phyloP scores from a whole-genome alignment of 2,888 invertebrate genomes.

The Eupeodes luniger region DNA sequence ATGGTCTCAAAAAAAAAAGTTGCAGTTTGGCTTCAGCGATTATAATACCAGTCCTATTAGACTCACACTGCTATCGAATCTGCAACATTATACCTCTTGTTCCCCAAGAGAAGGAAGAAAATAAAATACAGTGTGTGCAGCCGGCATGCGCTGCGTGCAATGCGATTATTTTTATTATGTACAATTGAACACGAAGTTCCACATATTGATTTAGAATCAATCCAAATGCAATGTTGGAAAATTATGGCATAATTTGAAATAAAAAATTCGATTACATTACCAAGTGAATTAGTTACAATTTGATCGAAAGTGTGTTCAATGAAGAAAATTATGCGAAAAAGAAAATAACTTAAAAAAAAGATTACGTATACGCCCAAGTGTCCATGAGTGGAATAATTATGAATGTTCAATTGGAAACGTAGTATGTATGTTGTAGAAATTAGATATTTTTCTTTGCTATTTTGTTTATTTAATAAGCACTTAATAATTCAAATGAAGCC shows the following conservation, averaged over 20 bases:
- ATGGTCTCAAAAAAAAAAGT: background rate
- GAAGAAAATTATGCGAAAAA: background rate
- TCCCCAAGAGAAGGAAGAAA: conserved; percentile 52
- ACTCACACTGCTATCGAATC: background rate
- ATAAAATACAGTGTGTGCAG: conserved; percentile 16
- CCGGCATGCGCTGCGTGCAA: conserved; percentile 12
- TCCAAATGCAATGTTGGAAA: conserved; percentile 48
- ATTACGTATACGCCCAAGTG: conserved; percentile 62
- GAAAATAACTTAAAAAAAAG: conserved; percentile 17
- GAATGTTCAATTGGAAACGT: background rate
- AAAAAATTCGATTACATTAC: conserved; percentile 57
- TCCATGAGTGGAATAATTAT: background rate
- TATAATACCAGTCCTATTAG: conserved; percentile 9
- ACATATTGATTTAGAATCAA: conserved; percentile 65
- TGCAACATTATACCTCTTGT: background rate
- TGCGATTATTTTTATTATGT: conserved; percentile 21
- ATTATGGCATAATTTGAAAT: conserved; percentile 63
- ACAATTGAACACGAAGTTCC: conserved; percentile 7
- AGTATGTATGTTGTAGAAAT: too few species aligned
- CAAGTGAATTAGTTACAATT: conserved; percentile 19
- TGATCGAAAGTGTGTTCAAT: conserved; percentile 10
- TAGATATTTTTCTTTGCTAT: too few species aligned
- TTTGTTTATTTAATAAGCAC: too few species aligned
- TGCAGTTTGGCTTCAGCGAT: conserved; percentile 43
- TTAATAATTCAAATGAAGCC: too few species aligned